A percentile compares a stretch with the other conserved stretches of the same genome.
Evolutionary conservation across 2,888 invertebrate species (phyloP).

Genomic region (Eucera pruinosa): DNA sequence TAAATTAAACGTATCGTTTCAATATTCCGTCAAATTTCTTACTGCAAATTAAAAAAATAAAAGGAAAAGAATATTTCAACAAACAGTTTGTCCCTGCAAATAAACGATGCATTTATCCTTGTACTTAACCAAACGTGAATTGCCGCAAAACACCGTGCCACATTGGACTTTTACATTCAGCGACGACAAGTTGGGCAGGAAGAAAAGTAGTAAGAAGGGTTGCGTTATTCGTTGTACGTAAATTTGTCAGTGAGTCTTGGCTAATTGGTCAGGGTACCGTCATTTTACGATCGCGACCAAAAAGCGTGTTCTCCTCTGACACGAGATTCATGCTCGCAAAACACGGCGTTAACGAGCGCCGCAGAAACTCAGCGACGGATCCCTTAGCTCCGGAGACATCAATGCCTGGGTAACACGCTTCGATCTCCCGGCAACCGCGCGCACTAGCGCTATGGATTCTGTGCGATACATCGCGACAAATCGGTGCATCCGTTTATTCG

Average conservation of each 20-base stretch:
- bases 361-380: slow-evolving; percentile 55
- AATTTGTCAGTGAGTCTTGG: slow-evolving; percentile 34
- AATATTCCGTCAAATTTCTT: too few species aligned
- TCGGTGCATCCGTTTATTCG: background rate
- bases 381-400: slow-evolving; percentile 55
- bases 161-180: too few species aligned
- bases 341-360: slow-evolving; percentile 57
- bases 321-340: slow-evolving; percentile 46
- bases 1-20: too few species aligned
- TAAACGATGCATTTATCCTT: too few species aligned
- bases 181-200: background rate
- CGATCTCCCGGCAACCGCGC: background rate
- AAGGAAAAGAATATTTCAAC: too few species aligned
- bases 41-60: too few species aligned
- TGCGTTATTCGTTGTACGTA: slow-evolving; percentile 21
- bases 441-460: background rate
- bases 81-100: too few species aligned
- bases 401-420: slow-evolving; percentile 44
- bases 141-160: too few species aligned
- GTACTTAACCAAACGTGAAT: too few species aligned
- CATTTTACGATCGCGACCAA: slow-evolving; percentile 51
- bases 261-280: slow-evolving; percentile 47
- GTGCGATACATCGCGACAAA: too few species aligned
- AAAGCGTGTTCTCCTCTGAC: slow-evolving; percentile 46
- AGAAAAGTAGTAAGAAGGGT: slow-evolving; percentile 12